Percentiles rank a stretch among this genome's conserved stretches.
Evolutionary conservation across 2,797 vertebrate genomes (phyloP).

Genomic region (Stomatorhinus walkeri): DNA sequence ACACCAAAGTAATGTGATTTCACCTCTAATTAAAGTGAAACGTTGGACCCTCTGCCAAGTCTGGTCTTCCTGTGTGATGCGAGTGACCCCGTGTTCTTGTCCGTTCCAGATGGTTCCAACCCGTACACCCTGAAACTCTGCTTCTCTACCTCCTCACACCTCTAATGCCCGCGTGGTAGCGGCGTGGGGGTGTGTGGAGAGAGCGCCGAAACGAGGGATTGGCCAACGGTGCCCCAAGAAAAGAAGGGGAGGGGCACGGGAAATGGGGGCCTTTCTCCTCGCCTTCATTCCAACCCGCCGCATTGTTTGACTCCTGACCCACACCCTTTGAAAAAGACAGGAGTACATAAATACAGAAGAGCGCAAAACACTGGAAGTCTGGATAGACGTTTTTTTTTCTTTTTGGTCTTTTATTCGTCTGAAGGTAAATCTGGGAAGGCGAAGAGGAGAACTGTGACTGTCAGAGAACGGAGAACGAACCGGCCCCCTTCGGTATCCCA

Average conservation of each 20-base stretch:
- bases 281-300: slow-evolving; percentile 2
- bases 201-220: not conserved
- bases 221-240: not conserved
- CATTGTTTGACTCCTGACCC: not conserved
- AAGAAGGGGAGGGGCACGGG: not conserved
- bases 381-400: not conserved
- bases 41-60: no score
- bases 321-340: not conserved
- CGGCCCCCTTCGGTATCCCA: not conserved
- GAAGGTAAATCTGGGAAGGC: not conserved
- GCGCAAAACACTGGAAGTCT: slow-evolving; percentile 25
- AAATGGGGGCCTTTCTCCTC: not conserved
- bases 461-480: not conserved
- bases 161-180: slow-evolving; percentile 8
- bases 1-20: not conserved
- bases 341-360: slow-evolving; percentile 2
- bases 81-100: slow-evolving; percentile 18
- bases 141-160: slow-evolving; percentile 73
- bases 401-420: not conserved
- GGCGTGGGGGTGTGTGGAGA: not conserved
- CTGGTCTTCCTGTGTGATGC: not conserved
- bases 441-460: slow-evolving; percentile 6
- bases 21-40: not conserved
- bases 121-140: slow-evolving; percentile 95
- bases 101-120: slow-evolving; percentile 68